Evolutionary conservation across 2,888 invertebrate species (phyloP), one percentile per base, ranked within the genome.

Genomic region (Phrixothrix hirtus): DNA sequence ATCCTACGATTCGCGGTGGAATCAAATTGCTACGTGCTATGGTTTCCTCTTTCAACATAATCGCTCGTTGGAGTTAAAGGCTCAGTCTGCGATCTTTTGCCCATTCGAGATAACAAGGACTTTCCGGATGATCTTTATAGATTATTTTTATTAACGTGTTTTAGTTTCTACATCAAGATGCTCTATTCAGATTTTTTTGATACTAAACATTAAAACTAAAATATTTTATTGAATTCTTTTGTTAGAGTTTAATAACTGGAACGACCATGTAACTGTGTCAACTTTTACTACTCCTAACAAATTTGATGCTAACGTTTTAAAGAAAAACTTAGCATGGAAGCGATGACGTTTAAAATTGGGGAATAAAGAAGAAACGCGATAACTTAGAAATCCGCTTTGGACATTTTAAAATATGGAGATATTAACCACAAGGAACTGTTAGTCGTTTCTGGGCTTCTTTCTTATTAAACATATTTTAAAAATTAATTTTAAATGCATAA

Each of bases 11-110:
- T 51, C 43, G 48, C 42, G 37, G 37, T 42, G 30, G 54, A 49
- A 54, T 54, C 51, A 53, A 53, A 45, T 49, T 49, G 44, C 49
- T 53, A 57, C 57, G 57, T 57, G 57, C 48, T 30, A 37, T 29
- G 55, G 42, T 32, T 48, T 43, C 47, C 32, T 29, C 25, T 31
- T 42, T 21, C 15, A 42, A 47, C 29, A 38, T 47, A 53, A 53
- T 42, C 37, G 31, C 31, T 36, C 31, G 52, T 46, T 42, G 45
- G 36, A 36, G 26, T 52, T 52, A 52, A 52, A 42, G 46, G 41
- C 44, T 52, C 52, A 46, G 26, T 27, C 21, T 35, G 41, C 25
- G 34, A 41, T 35, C 35, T 39, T 37, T 37, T 27, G 11, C 26
- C 14, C 14, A 14, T 31, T 36, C 16, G 7, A 29, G 45, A 45